phyloP scores from a whole-genome alignment of 2,888 invertebrate species.

The Empis stercorea region DNA sequence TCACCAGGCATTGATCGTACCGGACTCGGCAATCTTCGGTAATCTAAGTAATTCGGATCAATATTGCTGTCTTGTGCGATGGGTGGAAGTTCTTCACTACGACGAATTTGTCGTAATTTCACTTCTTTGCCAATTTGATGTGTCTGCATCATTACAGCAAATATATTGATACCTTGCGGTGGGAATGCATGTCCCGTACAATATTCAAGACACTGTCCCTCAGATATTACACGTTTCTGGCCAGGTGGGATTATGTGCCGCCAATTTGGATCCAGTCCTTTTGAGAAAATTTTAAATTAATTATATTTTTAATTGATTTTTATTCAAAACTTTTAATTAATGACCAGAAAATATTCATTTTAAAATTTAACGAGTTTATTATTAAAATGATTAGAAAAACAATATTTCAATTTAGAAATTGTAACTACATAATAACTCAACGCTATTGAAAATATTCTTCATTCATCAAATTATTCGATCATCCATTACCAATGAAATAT shows the following conservation, averaged over 20 bases:
- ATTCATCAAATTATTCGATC: no score
- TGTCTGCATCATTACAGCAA: slow-evolving; percentile 51
- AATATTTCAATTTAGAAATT: no score
- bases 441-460: no score
- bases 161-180: slow-evolving; percentile 46
- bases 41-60: slow-evolving; percentile 52
- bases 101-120: slow-evolving; percentile 43
- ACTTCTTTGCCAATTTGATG: slow-evolving; percentile 48
- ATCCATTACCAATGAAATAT: no score
- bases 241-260: slow-evolving; percentile 54
- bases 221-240: slow-evolving; percentile 47
- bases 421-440: no score
- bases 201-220: slow-evolving; percentile 49
- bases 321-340: no score
- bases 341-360: no score
- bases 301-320: no score
- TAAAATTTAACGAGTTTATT: no score
- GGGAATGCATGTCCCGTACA: slow-evolving; percentile 48
- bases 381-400: no score
- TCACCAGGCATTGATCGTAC: slow-evolving; percentile 47
- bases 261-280: slow-evolving; percentile 52
- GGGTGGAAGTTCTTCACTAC: slow-evolving; percentile 43
- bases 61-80: slow-evolving; percentile 49
- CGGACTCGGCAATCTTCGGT: slow-evolving; percentile 41
- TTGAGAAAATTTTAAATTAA: no score